These are phyloP conservation scores for Pomatorhinus ruficollis DNA, from an alignment of 2,113 vertebrate genomes.

Conservation along the genomic window DNA sequence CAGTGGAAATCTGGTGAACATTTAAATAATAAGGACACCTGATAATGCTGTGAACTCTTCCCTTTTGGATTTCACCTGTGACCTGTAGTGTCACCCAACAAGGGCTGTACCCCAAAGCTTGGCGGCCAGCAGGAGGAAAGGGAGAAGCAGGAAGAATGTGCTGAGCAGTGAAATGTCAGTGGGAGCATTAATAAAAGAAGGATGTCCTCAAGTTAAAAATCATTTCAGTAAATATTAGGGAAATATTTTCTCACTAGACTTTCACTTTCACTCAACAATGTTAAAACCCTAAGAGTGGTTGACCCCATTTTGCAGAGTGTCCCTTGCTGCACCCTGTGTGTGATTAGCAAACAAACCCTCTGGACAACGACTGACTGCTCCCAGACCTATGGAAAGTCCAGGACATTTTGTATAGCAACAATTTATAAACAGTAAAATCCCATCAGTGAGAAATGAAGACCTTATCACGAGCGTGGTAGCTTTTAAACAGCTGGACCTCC, in stretches of 20 bases:
- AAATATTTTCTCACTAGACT: background rate
- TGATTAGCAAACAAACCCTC: background rate
- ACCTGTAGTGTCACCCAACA: background rate
- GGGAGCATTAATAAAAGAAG: background rate
- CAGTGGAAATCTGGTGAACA: background rate
- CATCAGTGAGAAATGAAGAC: background rate
- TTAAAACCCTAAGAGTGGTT: background rate
- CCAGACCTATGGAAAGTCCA: rapidly evolving
- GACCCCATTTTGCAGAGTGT: background rate
- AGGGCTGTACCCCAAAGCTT: background rate
- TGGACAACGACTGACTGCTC: background rate
- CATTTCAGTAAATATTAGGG: background rate
- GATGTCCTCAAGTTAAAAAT: background rate
- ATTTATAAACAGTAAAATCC: background rate
- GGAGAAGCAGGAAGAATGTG: background rate
- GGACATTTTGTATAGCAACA: background rate
- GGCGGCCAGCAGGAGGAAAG: background rate
- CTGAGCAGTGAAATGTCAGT: background rate
- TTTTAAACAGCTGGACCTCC: background rate
- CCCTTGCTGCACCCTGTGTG: background rate
- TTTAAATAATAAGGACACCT: background rate
- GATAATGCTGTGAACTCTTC: background rate
- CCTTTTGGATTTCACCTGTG: background rate
- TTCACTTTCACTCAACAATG: background rate
- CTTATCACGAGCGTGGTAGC: background rate